Base-by-base conservation (phyloP, 2,888 invertebrate species). In the Phaedon cochleariae region DNA sequence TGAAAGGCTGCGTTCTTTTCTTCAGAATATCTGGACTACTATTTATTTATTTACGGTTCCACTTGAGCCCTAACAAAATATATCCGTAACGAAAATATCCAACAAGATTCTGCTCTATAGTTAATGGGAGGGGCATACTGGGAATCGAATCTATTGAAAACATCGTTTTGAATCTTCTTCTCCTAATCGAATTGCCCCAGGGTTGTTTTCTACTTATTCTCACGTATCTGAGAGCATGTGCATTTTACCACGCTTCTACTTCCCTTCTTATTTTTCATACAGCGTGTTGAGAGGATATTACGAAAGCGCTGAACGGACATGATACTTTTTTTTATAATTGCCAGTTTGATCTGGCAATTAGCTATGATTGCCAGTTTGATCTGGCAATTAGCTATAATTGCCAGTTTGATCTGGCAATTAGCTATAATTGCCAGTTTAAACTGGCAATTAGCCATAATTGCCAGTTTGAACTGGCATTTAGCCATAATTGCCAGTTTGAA, bases 131-230 rank as follows among this genome's bases (percentile, higher is more conserved):
- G 64, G 57, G 58, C 62, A 52, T 57, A 31, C 58, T 51, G 67
- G 69, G 70, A 73, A 74, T 74, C 68, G 74, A 74, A 74, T 74
- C 71, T 63, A 72, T 74, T 74, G 72, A 74, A 70, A 73, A 67
- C 69, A 70, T 67, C 73, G 69, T 71, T 64, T 61, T 48, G 55
- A 67, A 67, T 63, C 70, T 65, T 71, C 71, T 65, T 66, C n/a
- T 62, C 67, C 68, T 68, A 71, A 71, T 71, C 64, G 66, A 73
- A 71, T 70, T 53, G 65, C 71, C 71, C 48, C 37, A 31, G 46
- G 51, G 63, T 51, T 45, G 26, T 65, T 67, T 70, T 67, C 65
- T 64, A 60, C 68, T 72, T 70, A 68, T 69, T 67, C 70, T 53
- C 65, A 65, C 65, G 61, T 52, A 61, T 41, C 52, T 37, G 46